Conservation (phyloP, 2,797 vertebrate species). For the Eurystomus glaucurus region DNA sequence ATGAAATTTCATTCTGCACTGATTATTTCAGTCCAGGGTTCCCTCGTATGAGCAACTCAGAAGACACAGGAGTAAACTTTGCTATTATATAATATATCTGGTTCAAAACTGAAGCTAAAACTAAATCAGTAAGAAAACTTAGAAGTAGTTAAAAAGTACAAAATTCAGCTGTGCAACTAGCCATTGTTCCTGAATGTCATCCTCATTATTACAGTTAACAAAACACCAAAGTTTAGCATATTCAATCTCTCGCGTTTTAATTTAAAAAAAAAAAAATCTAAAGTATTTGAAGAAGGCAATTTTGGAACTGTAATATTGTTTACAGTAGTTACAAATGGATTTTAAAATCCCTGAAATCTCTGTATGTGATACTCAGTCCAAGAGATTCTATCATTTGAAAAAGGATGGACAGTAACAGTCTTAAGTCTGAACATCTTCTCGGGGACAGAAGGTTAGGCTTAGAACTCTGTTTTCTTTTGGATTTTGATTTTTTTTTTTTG, state of each 20-base stretch:
- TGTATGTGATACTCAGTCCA: rapidly evolving
- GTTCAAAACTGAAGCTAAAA: not conserved
- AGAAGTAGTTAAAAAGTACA: not conserved
- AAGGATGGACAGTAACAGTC: not conserved
- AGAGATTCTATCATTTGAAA: not conserved
- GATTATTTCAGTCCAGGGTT: not conserved
- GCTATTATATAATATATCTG: not conserved
- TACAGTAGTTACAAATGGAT: not conserved
- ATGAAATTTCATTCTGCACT: not conserved
- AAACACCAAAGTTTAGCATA: not conserved
- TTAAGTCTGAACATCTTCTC: not conserved
- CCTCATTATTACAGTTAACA: not conserved
- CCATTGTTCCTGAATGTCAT: not conserved
- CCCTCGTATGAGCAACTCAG: not conserved
- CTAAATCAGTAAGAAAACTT: not conserved
- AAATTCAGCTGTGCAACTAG: not conserved
- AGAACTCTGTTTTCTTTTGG: not conserved
- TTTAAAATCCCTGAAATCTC: not conserved
- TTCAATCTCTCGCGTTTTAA: not conserved
- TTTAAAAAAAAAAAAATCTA: not conserved
- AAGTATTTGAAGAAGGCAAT: not conserved
- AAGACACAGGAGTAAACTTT: not conserved
- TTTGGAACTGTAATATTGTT: not conserved
- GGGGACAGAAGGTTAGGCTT: not conserved
- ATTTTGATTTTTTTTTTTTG: not conserved